Conservation (phyloP, 2,113 vertebrate species). For the Speoplatyrhinus poulsoni region DNA sequence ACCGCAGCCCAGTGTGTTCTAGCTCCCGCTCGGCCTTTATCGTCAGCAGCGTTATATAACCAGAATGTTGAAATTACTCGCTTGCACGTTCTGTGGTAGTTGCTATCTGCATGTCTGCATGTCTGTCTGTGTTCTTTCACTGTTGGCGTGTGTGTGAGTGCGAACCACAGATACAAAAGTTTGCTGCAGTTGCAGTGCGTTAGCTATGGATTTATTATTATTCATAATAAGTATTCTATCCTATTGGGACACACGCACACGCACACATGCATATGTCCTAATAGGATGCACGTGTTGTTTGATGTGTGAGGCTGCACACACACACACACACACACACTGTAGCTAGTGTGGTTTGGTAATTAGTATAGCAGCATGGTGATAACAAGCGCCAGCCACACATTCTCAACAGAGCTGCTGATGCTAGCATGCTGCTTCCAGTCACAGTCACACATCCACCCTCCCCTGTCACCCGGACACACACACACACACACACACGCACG, state of each 20-base stretch:
- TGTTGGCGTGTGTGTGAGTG: neutral
- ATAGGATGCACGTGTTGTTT: conserved; percentile 42
- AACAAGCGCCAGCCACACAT: conserved; percentile 66
- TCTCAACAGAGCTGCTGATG: conserved; percentile 51
- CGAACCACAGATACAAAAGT: too few relatives aligned
- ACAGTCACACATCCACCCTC: conserved; percentile 13
- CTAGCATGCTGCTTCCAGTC: conserved; percentile 44
- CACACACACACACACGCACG: conserved; percentile 4
- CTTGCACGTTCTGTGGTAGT: neutral
- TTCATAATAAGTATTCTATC: too few relatives aligned
- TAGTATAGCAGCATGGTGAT: conserved; percentile 61
- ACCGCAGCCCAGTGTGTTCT: neutral
- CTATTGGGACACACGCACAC: neutral
- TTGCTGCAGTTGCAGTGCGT: too few relatives aligned
- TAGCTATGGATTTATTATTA: too few relatives aligned
- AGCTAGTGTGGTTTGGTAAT: conserved; percentile 50
- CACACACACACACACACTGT: conserved; percentile 4
- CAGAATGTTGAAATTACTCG: neutral
- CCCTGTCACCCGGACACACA: neutral
- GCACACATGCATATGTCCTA: conserved; percentile 16
- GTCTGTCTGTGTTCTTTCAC: neutral
- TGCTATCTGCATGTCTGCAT: neutral
- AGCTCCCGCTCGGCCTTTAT: neutral
- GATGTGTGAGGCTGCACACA: conserved; percentile 35
- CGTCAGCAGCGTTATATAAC: neutral